These are phyloP conservation scores for Pseudococcus jackbeardsleyi DNA, from an alignment of 2,888 invertebrate genomes.

Conservation along the genomic window DNA sequence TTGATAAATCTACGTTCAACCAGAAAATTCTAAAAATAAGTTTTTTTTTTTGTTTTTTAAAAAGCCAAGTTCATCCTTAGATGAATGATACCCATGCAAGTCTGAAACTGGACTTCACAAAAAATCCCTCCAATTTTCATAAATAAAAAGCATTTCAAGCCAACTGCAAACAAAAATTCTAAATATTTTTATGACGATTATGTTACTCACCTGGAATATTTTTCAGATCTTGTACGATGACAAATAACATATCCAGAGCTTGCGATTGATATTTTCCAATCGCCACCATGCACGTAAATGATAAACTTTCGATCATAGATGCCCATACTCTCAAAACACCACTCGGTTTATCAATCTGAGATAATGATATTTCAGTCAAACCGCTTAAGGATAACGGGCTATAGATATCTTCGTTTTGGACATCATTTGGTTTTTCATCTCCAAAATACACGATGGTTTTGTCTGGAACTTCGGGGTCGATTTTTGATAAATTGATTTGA, in stretches of 20 bases:
- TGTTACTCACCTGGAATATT: conserved; percentile 76
- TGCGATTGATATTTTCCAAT: conserved; percentile 84
- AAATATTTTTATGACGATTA: too few species aligned
- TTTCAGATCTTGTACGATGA: conserved; percentile 82
- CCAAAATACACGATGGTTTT: conserved; percentile 53
- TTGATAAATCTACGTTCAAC: too few species aligned
- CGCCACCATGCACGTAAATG: conserved; percentile 78
- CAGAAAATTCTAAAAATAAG: too few species aligned
- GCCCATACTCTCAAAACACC: conserved; percentile 81
- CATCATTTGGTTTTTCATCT: not conserved
- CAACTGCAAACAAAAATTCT: too few species aligned
- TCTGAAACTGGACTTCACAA: too few species aligned
- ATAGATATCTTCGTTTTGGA: not conserved
- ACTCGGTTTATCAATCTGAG: conserved; percentile 79
- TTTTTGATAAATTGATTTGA: conserved; percentile 49
- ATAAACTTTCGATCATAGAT: conserved; percentile 72
- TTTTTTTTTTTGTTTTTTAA: too few species aligned
- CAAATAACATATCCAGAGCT: conserved; percentile 88
- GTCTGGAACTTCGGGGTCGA: conserved; percentile 56
- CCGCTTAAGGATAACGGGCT: not conserved
- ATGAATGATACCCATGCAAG: too few species aligned
- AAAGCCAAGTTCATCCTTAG: too few species aligned
- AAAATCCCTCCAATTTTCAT: too few species aligned
- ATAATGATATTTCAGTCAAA: conserved; percentile 47
- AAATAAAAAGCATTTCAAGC: too few species aligned